Conservation (phyloP, 2,888 invertebrate genomes). For the Adela reaumurella region DNA sequence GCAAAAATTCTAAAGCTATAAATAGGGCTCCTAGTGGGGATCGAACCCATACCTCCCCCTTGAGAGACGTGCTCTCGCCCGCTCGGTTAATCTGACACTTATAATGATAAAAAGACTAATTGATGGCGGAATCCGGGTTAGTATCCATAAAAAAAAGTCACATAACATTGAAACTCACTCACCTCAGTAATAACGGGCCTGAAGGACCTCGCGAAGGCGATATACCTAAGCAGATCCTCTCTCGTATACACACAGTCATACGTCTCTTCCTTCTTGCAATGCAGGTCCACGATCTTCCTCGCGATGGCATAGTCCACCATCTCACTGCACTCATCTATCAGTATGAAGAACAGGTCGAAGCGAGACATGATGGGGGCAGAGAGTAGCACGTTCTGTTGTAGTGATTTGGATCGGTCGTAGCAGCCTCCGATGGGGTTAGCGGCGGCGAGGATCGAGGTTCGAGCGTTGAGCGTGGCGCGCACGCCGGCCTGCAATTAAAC, state of each 20-base stretch:
- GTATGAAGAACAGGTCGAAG: constrained; percentile 97
- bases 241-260: constrained; percentile 80
- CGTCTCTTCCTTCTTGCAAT: constrained; percentile 77
- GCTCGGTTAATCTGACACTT: too few relatives aligned
- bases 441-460: constrained; percentile 96
- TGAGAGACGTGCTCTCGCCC: too few relatives aligned
- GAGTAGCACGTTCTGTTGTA: constrained; percentile 91
- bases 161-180: too few relatives aligned
- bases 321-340: constrained; percentile 88
- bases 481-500: constrained; percentile 73
- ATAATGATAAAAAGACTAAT: too few relatives aligned
- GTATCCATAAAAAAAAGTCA: too few relatives aligned
- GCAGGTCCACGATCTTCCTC: constrained; percentile 90
- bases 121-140: too few relatives aligned
- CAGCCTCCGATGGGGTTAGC: constrained; percentile 98
- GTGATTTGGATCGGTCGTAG: constrained; percentile 89
- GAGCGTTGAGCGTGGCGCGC: constrained; percentile 93
- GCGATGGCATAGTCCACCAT: constrained; percentile 96
- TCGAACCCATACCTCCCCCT: too few relatives aligned
- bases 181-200: constrained; percentile 83
- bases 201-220: constrained; percentile 94
- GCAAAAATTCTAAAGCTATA: too few relatives aligned
- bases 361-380: constrained; percentile 98
- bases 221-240: constrained; percentile 89
- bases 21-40: too few relatives aligned